Evolutionary conservation across 2,888 invertebrate genomes (phyloP), one percentile per base, ranked within the genome.

Genomic region (Julus scanicus): DNA sequence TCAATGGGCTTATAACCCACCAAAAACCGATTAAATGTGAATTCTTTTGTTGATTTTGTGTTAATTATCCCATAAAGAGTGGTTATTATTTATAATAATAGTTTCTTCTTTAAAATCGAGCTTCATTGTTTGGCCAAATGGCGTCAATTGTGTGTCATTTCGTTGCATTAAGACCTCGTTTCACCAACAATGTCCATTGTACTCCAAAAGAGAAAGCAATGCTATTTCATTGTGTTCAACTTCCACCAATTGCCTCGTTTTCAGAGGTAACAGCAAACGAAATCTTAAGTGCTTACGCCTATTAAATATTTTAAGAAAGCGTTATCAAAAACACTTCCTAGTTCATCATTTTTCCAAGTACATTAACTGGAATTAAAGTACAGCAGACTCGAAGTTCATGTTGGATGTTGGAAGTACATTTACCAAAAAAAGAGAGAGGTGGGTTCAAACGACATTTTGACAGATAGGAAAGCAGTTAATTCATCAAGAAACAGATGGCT

Each of bases 401-500:
- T 44, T 44, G 2, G 29, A 29, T 29, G 29, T 29, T 29, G 29
- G 29, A 29, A 29, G 29, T 29, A 29, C 29, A 29, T 29, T 29
- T 29, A 29, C 44, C 44, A 44, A 44, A 44, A 44, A 8, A 44
- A 44, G 8, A 1, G 8, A 1, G 44, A 29, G 4, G 71, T 1
- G 71, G 29, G 29, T 29, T 71, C 20, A 9, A 71, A 20, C 11
- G 71, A 71, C 71, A 29, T 29, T 71, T 71, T 71, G 71, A 71
- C 71, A 71, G 29, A 71, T 71, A 71, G 71, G 71, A 71, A 71
- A 71, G 71, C 29, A 71, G 71, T 71, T 71, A 71, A 71, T 71
- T 71, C 71, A 71, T 71, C 71, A 29, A 71, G 71, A 71, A 71
- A 8, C 71, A 71, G 20, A 71, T 20, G 71, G 71, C 71, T 9